phyloP scores from a whole-genome alignment of 2,888 invertebrate species.

The Junonia oenone region DNA sequence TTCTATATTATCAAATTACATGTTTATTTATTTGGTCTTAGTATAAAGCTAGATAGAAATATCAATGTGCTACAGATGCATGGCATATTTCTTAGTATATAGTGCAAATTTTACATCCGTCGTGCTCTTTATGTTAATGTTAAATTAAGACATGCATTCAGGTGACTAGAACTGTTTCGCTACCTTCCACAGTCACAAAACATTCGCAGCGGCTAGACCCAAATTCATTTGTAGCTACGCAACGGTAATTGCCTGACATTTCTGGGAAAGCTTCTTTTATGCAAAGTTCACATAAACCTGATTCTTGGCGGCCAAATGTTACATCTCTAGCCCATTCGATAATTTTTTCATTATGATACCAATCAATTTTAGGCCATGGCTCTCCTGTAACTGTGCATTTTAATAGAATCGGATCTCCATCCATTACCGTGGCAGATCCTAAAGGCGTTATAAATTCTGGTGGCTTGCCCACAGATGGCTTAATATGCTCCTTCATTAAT shows the following conservation, averaged over 20 bases:
- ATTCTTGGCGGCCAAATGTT: conserved; percentile 84
- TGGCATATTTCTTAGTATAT: conserved; percentile 44
- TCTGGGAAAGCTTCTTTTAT: conserved; percentile 94
- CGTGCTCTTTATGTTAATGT: conserved; percentile 16
- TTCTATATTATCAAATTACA: neutral
- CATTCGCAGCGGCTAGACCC: conserved; percentile 90
- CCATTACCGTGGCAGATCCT: conserved; percentile 89
- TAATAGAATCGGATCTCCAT: conserved; percentile 90
- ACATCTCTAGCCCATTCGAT: conserved; percentile 89
- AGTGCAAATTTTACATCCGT: conserved; percentile 16
- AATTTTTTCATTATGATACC: conserved; percentile 86
- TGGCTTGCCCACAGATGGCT: conserved; percentile 57
- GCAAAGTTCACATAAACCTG: conserved; percentile 88
- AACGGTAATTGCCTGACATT: conserved; percentile 92
- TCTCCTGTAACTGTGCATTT: conserved; percentile 86
- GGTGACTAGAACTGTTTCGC: conserved; percentile 40
- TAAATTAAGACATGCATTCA: conserved; percentile 23
- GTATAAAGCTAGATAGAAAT: conserved; percentile 3
- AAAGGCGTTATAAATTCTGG: conserved; percentile 89
- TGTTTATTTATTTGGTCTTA: conserved; percentile 14
- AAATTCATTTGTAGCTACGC: conserved; percentile 88
- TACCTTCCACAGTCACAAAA: conserved; percentile 90
- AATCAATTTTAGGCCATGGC: conserved; percentile 88
- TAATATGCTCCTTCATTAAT: conserved; percentile 77
- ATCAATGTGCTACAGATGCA: conserved; percentile 56